Evolutionary conservation across 2,113 vertebrate genomes (phyloP).

Genomic region (Peromyscus californicus): DNA sequence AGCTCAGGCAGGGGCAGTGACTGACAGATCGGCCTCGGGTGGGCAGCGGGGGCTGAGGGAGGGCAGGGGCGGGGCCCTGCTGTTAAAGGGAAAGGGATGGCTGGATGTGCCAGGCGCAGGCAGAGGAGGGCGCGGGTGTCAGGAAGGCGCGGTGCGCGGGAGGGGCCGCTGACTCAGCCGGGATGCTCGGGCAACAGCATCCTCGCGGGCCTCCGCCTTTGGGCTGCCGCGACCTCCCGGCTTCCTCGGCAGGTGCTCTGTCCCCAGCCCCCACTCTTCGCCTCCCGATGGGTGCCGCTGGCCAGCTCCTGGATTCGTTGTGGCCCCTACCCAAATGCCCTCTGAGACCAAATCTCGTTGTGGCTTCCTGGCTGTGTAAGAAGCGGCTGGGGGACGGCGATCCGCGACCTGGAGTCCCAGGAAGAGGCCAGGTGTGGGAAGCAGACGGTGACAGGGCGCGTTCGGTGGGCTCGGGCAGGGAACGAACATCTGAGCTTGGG

Average conservation of each 20-base stretch:
- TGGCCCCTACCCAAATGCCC: constrained; percentile 54
- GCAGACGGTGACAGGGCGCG: not conserved
- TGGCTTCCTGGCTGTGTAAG: constrained; percentile 45
- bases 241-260: constrained; percentile 60
- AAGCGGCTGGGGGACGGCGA: constrained; percentile 13
- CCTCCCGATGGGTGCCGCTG: constrained; percentile 70
- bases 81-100: constrained; percentile 79
- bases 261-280: constrained; percentile 42
- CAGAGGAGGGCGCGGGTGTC: not conserved
- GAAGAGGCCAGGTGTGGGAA: constrained; percentile 53
- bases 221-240: not conserved
- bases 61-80: constrained; percentile 80
- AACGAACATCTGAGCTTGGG: not conserved
- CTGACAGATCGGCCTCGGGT: constrained; percentile 77
- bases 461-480: constrained; percentile 11
- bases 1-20: constrained; percentile 71
- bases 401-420: constrained; percentile 13
- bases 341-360: constrained; percentile 80
- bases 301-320: constrained; percentile 77
- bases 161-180: constrained; percentile 74
- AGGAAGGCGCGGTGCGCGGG: not conserved
- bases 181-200: not conserved
- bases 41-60: constrained; percentile 74
- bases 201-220: constrained; percentile 49
- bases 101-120: not conserved